Conservation (phyloP, 2,113 vertebrate genomes). For the Gadus macrocephalus region DNA sequence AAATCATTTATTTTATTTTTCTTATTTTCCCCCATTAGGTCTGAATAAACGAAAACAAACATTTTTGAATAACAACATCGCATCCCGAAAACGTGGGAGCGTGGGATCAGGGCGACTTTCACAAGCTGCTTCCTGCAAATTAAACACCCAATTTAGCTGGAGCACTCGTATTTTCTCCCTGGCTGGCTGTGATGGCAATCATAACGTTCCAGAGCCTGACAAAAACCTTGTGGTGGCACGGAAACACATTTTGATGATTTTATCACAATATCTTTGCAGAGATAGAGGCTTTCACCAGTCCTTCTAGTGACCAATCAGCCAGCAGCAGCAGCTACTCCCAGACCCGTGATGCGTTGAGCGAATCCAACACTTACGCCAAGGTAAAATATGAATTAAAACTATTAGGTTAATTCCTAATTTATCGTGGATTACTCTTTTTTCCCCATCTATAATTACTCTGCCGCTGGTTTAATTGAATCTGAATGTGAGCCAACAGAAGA, state of each 20-base stretch:
- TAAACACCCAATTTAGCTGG: constrained; percentile 15
- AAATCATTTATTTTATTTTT: too few species aligned
- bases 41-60: too few species aligned
- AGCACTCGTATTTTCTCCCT: constrained; percentile 14
- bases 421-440: constrained; percentile 97
- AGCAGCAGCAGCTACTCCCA: too few species aligned
- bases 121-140: background rate
- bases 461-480: constrained; percentile 94
- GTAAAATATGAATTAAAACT: constrained; percentile 89
- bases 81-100: background rate
- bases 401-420: constrained; percentile 98
- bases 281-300: too few species aligned
- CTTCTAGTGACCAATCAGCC: too few species aligned
- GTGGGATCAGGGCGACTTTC: background rate
- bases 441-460: constrained; percentile 91
- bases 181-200: constrained; percentile 7
- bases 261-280: background rate
- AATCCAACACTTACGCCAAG: background rate
- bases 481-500: constrained; percentile 91
- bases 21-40: too few species aligned
- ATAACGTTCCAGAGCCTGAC: constrained; percentile 12
- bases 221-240: constrained; percentile 9
- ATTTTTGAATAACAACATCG: background rate
- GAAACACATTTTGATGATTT: background rate
- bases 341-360: background rate